Percentiles rank a stretch among this genome's conserved stretches.
Conservation (phyloP, 30 jellyfish, hydroid and myxozoan genomes). For the Pelagia noctiluca region DNA sequence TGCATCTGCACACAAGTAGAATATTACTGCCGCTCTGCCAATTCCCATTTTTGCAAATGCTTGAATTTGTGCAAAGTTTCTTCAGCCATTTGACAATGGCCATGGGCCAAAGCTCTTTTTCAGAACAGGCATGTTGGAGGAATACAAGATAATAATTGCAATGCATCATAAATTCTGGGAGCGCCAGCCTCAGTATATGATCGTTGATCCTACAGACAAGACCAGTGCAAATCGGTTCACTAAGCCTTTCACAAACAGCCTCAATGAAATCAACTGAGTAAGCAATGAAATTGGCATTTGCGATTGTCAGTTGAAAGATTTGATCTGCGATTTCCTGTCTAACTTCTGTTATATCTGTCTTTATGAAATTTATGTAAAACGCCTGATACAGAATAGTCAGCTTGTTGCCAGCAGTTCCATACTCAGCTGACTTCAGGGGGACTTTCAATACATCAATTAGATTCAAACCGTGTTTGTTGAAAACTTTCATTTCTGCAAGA, state of each 20-base stretch:
- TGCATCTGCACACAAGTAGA: slow-evolving; percentile 43
- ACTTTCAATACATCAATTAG: slow-evolving; percentile 15
- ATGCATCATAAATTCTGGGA: background rate
- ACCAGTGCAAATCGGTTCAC: background rate
- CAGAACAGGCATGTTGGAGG: slow-evolving; percentile 48
- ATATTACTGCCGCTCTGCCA: slow-evolving; percentile 56
- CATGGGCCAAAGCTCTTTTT: slow-evolving; percentile 52
- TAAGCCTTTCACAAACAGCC: background rate
- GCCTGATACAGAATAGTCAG: slow-evolving; percentile 28
- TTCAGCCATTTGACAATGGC: slow-evolving; percentile 59
- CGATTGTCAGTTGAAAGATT: slow-evolving; percentile 15
- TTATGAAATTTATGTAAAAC: slow-evolving; percentile 12
- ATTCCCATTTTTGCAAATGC: slow-evolving; percentile 33
- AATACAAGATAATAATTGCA: slow-evolving; percentile 22
- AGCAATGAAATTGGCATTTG: slow-evolving; percentile 33
- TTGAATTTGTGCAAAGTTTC: background rate
- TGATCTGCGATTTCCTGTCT: slow-evolving; percentile 21
- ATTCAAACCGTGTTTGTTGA: slow-evolving; percentile 8
- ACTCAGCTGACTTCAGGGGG: slow-evolving; percentile 21
- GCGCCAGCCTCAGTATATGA: slow-evolving; percentile 6
- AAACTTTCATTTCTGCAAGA: slow-evolving; percentile 11
- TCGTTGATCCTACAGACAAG: slow-evolving; percentile 31
- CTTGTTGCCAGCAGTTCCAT: slow-evolving; percentile 25
- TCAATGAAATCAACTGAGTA: slow-evolving; percentile 49
- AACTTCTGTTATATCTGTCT: background rate